Conservation (phyloP, 2,113 vertebrate species). For the Lutjanus erythropterus region DNA sequence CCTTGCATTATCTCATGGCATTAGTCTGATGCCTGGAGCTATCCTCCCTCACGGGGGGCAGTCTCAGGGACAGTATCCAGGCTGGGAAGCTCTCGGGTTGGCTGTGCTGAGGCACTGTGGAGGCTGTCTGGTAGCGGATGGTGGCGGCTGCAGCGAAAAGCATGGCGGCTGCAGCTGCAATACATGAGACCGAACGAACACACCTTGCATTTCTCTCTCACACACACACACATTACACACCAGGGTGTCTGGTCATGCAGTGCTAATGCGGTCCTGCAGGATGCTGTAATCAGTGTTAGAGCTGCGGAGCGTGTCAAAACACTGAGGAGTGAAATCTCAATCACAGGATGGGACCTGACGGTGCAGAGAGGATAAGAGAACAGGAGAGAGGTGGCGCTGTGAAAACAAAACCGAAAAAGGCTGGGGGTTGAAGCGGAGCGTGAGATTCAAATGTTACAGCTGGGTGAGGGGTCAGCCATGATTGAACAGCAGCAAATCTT, state of each 20-base stretch:
- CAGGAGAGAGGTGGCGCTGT: constrained; percentile 1
- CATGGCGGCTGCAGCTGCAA: not conserved
- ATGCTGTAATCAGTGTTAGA: constrained; percentile 59
- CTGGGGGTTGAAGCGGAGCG: constrained; percentile 16
- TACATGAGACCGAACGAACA: not conserved
- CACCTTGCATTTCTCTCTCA: not conserved
- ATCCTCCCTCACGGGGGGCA: constrained; percentile 24
- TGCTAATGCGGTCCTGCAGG: constrained; percentile 59
- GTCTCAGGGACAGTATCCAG: constrained; percentile 51
- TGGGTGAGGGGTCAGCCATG: constrained; percentile 32
- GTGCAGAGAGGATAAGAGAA: constrained; percentile 15
- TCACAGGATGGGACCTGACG: constrained; percentile 35
- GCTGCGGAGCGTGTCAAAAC: constrained; percentile 43
- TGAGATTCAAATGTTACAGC: constrained; percentile 52
- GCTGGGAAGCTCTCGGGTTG: not conserved
- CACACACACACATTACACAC: constrained; percentile 24
- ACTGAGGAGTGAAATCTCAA: constrained; percentile 56
- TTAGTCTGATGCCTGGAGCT: constrained; percentile 52
- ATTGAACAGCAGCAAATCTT: constrained; percentile 39
- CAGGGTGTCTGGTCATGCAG: constrained; percentile 44
- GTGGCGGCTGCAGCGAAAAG: not conserved
- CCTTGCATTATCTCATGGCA: not conserved
- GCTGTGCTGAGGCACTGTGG: not conserved
- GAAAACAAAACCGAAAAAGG: not conserved
- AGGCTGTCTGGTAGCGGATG: constrained; percentile 9